Base-by-base conservation (phyloP, 2,888 invertebrate genomes). In the Eubasilissa splendida region DNA sequence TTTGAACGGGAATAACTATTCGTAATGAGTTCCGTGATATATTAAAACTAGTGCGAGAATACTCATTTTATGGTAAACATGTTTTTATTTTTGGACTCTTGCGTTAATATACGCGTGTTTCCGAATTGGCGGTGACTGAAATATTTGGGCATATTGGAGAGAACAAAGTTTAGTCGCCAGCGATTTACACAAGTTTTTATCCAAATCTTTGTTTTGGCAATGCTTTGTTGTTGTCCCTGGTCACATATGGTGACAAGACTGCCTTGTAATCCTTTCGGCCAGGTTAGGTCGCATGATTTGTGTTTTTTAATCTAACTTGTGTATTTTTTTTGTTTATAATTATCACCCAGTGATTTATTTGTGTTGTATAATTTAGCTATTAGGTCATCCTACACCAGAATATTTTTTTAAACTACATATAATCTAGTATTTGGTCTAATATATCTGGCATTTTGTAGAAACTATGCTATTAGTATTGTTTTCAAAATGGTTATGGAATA, bases 21-120 rank as follows among this genome's bases (percentile, higher is more conserved):
- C 31, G 31, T 33, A 65, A 65, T 65, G 65, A 71, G 56, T 71
- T 71, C 71, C 54, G 71, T 12, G 71, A 58, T n/a, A 9, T 33
- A 53, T 71, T 42, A 31, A 71, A 71, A 22, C 56, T 54, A 11
- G 65, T 33, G 65, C 22, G 10, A 66, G 56, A 42, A 78, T 71
- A 53, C 63, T 14, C 71, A 70, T 78, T 73, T 78, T 78, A 65
- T 78, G 65, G 53, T 60, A 63, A 74, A 79, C 74, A 75, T 79
- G 53, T 79, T 74, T 74, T 75, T 79, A 79, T 79, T 79, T 79
- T 79, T 79, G 79, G 79, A 74, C 66, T 53, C 66, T 65, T 42
- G 59, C 65, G 65, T 74, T 78, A 53, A 22, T 53, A 31, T 59
- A 60, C 63, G 58, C 71, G 60, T 31, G 71, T 78, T 52, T 71